phyloP scores from a whole-genome alignment of 2,113 vertebrate species.

The Loxodonta africana region DNA sequence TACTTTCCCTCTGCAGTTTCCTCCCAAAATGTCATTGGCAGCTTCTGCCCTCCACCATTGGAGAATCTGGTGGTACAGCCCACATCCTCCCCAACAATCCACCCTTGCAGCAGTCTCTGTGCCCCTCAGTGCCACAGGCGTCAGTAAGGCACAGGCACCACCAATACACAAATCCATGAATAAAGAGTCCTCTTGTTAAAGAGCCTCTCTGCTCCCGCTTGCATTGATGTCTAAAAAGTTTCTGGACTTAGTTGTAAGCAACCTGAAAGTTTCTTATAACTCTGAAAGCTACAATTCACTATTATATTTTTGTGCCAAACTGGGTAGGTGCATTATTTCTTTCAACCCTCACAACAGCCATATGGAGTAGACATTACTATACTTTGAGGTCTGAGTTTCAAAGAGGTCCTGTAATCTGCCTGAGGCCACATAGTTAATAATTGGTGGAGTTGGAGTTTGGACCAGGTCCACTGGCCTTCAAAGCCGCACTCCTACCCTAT shows the following conservation, averaged over 20 bases:
- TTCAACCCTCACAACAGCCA: neutral
- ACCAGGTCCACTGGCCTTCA: neutral
- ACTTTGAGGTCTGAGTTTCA: neutral
- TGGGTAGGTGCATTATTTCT: neutral
- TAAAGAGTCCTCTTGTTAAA: neutral
- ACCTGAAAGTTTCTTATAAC: neutral
- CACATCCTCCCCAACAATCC: neutral
- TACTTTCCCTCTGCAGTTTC: neutral
- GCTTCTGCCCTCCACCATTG: neutral
- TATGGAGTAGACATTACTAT: neutral
- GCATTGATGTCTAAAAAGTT: neutral
- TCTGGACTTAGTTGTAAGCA: conserved; percentile 38
- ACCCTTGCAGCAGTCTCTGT: neutral
- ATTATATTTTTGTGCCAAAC: neutral
- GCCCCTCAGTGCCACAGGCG: neutral
- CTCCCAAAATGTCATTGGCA: neutral
- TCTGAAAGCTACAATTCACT: conserved; percentile 28
- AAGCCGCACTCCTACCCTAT: neutral
- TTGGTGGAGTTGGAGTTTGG: conserved; percentile 27
- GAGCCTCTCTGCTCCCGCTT: neutral
- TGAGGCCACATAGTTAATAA: neutral
- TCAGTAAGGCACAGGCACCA: neutral
- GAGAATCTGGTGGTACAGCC: neutral
- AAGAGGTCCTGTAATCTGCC: neutral
- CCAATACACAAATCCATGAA: neutral